Conservation (phyloP, 2,888 invertebrate species). For the Ceramica pisi region DNA sequence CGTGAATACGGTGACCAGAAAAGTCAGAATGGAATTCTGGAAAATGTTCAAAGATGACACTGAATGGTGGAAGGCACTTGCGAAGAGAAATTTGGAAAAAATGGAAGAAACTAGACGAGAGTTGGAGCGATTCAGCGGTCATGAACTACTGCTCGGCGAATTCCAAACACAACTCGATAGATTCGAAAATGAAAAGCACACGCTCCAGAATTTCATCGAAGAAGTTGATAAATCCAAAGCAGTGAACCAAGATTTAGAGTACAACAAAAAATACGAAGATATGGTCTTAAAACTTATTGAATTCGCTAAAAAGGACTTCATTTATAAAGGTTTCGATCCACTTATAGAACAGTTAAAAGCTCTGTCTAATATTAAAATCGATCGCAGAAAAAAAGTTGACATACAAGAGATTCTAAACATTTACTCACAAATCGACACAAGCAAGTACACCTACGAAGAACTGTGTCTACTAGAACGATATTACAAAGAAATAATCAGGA, state of each 20-base stretch:
- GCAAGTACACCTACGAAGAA: constrained; percentile 87
- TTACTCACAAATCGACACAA: constrained; percentile 84
- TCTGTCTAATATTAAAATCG: constrained; percentile 82
- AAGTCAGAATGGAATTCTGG: constrained; percentile 83
- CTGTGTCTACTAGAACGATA: constrained; percentile 86
- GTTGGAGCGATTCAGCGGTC: constrained; percentile 86
- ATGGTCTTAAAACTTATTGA: constrained; percentile 86
- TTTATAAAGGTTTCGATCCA: constrained; percentile 89
- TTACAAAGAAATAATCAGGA: constrained; percentile 86
- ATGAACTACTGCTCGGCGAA: constrained; percentile 85
- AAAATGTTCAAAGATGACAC: constrained; percentile 87
- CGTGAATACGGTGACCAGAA: constrained; percentile 71
- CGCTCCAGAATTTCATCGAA: constrained; percentile 83
- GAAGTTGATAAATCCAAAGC: constrained; percentile 86
- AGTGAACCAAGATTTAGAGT: constrained; percentile 83
- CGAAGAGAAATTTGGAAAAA: constrained; percentile 86
- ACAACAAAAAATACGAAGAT: constrained; percentile 87
- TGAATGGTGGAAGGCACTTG: constrained; percentile 88
- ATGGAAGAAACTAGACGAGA: constrained; percentile 87
- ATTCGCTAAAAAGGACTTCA: constrained; percentile 87
- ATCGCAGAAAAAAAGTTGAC: constrained; percentile 81
- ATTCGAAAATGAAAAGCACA: constrained; percentile 83
- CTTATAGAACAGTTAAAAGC: constrained; percentile 85
- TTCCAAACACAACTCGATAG: constrained; percentile 80
- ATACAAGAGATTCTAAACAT: constrained; percentile 85